These are phyloP conservation scores for Drosophila silvestris DNA, from an alignment of 2,888 invertebrate genomes.

Conservation along the genomic window DNA sequence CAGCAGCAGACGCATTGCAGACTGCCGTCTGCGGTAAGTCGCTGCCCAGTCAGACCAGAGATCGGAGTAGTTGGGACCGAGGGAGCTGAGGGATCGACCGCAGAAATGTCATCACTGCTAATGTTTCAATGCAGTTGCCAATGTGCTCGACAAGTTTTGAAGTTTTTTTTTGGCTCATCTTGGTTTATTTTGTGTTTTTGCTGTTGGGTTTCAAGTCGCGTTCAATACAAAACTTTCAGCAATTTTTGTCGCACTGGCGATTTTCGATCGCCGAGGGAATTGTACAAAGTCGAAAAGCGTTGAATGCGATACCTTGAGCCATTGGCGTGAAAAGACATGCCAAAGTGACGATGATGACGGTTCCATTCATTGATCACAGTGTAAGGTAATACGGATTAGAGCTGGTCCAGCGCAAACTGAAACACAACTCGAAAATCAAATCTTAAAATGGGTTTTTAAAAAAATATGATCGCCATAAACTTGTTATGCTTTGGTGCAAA, in stretches of 20 bases:
- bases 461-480: not conserved
- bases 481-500: not conserved
- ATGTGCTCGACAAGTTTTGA: constrained; percentile 51
- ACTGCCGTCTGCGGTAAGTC: constrained; percentile 39
- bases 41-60: not conserved
- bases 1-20: constrained; percentile 57
- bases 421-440: not conserved
- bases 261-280: constrained; percentile 68
- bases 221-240: constrained; percentile 69
- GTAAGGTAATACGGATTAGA: constrained; percentile 29
- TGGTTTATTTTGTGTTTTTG: constrained; percentile 28
- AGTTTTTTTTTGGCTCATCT: constrained; percentile 55
- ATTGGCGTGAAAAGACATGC: constrained; percentile 77
- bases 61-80: not conserved
- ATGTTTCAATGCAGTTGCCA: constrained; percentile 81
- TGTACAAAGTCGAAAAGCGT: constrained; percentile 66
- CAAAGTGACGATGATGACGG: constrained; percentile 61
- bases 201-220: constrained; percentile 61
- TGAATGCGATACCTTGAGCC: constrained; percentile 82
- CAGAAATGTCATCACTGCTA: constrained; percentile 84
- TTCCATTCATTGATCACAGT: constrained; percentile 45
- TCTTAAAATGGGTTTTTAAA: not conserved
- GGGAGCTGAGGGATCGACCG: constrained; percentile 60
- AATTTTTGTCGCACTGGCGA: constrained; percentile 56
- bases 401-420: not conserved